Percentiles rank a stretch among this genome's conserved stretches.
phyloP scores from a whole-genome alignment of 2,888 invertebrate species.

The Dryocosmus kuriphilus region DNA sequence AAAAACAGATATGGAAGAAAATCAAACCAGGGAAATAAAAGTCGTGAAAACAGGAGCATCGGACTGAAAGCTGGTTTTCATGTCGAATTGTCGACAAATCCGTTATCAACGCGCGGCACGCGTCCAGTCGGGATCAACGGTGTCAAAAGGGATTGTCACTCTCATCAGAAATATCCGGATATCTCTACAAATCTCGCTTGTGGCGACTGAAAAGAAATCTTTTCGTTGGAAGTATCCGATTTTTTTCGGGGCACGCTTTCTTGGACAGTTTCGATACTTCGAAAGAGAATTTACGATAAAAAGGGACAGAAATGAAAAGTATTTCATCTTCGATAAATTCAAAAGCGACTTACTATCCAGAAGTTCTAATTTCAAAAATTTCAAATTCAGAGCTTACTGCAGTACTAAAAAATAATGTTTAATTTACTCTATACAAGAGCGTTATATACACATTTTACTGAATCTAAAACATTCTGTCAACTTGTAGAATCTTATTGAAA shows the following conservation, averaged over 20 bases:
- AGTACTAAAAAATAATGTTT: no score
- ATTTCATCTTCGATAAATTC: neutral
- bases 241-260: neutral
- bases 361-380: no score
- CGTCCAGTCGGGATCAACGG: slow-evolving; percentile 62
- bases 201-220: neutral
- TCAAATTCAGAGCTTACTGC: no score
- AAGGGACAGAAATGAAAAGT: neutral
- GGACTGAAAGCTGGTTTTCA: slow-evolving; percentile 25
- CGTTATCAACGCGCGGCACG: slow-evolving; percentile 68
- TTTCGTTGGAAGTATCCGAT: neutral
- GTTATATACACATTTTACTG: no score
- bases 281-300: neutral
- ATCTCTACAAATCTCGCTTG: slow-evolving; percentile 16
- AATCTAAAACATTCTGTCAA: no score
- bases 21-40: neutral
- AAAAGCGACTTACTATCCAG: neutral
- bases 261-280: neutral
- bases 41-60: slow-evolving; percentile 3
- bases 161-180: slow-evolving; percentile 11
- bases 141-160: slow-evolving; percentile 42
- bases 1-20: slow-evolving; percentile 1
- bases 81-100: slow-evolving; percentile 43
- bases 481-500: no score
- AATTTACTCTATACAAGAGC: no score